These are phyloP conservation scores for Ascidia mentula DNA, from an alignment of 23 tunicate genomes.

Conservation along the genomic window DNA sequence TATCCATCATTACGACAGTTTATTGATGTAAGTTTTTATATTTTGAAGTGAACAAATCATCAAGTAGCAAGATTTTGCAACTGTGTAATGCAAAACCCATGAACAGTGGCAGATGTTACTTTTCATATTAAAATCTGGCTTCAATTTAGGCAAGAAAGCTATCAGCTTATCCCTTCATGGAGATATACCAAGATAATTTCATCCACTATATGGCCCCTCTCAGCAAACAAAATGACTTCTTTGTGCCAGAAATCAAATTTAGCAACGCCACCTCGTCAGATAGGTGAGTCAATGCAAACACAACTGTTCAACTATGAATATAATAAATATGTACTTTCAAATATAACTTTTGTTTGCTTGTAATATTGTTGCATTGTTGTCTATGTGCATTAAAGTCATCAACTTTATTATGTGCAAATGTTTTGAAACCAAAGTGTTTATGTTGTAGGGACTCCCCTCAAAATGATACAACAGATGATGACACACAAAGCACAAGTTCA, in stretches of 20 bases:
- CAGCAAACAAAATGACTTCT: slow-evolving; percentile 55
- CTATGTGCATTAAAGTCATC: too few species aligned
- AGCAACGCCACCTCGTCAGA: background rate
- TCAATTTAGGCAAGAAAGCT: slow-evolving; percentile 28
- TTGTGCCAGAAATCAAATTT: slow-evolving; percentile 5
- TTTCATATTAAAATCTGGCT: background rate
- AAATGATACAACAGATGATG: slow-evolving; percentile 4
- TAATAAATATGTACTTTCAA: too few species aligned
- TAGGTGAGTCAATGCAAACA: background rate
- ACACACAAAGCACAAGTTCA: background rate
- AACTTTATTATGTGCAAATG: background rate
- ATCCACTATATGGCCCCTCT: slow-evolving; percentile 53
- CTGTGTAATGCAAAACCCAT: background rate
- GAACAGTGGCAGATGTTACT: too few species aligned
- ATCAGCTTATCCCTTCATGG: slow-evolving; percentile 30
- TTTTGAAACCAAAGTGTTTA: background rate
- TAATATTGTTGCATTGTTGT: too few species aligned
- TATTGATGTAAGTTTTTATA: slow-evolving; percentile 26
- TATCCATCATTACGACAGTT: slow-evolving; percentile 50
- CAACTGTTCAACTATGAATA: too few species aligned
- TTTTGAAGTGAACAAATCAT: background rate
- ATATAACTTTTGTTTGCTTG: too few species aligned
- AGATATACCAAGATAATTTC: slow-evolving; percentile 26
- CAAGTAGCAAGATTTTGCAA: background rate
- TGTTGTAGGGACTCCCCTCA: background rate